phyloP scores from a whole-genome alignment of 2,113 vertebrate genomes.

The Bubalus kerabau region DNA sequence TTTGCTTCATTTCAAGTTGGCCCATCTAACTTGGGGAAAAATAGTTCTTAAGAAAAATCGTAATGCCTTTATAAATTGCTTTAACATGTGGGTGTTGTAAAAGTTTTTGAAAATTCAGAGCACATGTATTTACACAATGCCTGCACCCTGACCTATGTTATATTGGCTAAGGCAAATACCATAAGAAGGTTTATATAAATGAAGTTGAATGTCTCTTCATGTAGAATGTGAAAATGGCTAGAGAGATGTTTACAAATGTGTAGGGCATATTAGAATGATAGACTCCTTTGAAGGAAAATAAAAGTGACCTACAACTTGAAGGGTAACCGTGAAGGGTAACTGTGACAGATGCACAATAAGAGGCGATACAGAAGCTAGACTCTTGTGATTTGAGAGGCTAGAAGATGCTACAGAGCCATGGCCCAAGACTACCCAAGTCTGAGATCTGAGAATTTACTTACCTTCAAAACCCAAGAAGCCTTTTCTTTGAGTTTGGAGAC shows the following conservation, averaged over 20 bases:
- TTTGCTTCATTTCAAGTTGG: neutral
- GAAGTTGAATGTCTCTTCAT: neutral
- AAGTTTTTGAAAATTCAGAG: neutral
- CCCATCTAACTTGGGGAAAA: neutral
- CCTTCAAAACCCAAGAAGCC: neutral
- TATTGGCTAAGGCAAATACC: neutral
- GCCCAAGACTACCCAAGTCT: neutral
- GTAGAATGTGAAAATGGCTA: neutral
- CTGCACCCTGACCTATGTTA: neutral
- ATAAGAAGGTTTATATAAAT: neutral
- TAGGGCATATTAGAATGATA: neutral
- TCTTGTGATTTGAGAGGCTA: neutral
- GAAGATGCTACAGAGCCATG: neutral
- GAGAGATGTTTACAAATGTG: neutral
- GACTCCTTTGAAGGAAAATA: constrained; percentile 10
- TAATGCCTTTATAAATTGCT: neutral
- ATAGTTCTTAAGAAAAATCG: neutral
- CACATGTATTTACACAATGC: neutral
- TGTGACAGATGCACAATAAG: neutral
- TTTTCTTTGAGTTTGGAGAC: neutral
- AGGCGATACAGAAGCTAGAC: neutral
- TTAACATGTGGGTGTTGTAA: neutral
- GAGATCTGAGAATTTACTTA: neutral
- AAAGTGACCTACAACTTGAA: neutral
- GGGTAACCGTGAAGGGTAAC: neutral